Evolutionary conservation across 1,140 invertebrate species (phyloP), one percentile per base, ranked within the genome.

Genomic region (Macrostomum lignano): DNA sequence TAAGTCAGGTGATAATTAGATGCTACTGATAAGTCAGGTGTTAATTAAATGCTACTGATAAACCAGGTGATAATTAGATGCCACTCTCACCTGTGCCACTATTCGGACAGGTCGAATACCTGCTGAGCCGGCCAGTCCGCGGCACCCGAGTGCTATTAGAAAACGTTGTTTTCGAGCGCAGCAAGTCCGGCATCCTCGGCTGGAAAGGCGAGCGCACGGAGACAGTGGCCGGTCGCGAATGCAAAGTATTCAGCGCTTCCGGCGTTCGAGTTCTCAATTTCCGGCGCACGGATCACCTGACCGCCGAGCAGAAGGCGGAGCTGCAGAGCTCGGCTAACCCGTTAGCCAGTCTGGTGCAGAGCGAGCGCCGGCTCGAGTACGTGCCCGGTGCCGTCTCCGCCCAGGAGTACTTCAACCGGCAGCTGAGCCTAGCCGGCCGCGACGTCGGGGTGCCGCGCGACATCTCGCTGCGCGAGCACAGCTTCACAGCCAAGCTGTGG

Each of bases 91-190:
- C n/a, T n/a, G n/a, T n/a, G n/a, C n/a, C n/a, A n/a, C n/a, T n/a
- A n/a, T n/a, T n/a, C n/a, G n/a, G n/a, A n/a, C n/a, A n/a, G n/a
- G n/a, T n/a, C n/a, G n/a, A n/a, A n/a, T n/a, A n/a, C n/a, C n/a
- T n/a, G n/a, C n/a, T 17, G 7, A 38, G 19, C 5, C 35, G 76
- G 23, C 63, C 84, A 2, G 70, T 69, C 9, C 68, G 72, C 37
- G 76, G 78, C 5, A 88, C 84, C 39, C 91, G 77, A 50, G 67
- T 94, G 37, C 82, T 94, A 58, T 82, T 79, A 5, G 81, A 94
- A 39, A 91, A 88, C 64, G 93, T 94, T 43, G 76, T 75, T 52
- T 96, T 96, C 59, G 82, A 94, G 65, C 72, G 79, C 46, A 86
- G 78, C 60, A 86, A 82, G 59, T 71, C 71, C 37, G 82, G 78